Base-by-base conservation (phyloP, 2,797 vertebrate species). In the Enteromius trimaculatus region DNA sequence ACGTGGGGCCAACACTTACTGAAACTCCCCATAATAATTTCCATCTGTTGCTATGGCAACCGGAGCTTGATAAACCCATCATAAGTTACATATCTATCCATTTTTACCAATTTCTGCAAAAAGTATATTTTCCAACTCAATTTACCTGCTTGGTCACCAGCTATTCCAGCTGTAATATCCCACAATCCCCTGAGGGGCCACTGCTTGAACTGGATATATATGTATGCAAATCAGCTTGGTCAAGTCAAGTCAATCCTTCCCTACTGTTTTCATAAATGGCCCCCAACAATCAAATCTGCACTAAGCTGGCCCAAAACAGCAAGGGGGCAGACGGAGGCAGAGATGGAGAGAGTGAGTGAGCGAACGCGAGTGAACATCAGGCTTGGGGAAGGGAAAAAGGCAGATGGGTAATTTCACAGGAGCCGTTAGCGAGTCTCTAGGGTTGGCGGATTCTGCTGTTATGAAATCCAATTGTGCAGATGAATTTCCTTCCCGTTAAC, bases 321-420 rank as follows among this genome's bases (percentile, higher is more conserved):
- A 55, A 39, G 11, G 42, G 68, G 66, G 64, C 39, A 49, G 86
- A 71, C 84, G 85, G 87, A 86, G 34, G 90, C 89, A 87, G 87
- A 90, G 89, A 82, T 85, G 86, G 88, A 89, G 88, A 88, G 71
- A 62, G 81, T 84, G 84, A 79, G 70, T 90, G 90, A 92, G 89
- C 84, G 89, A 80, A 88, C 87, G 89, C 88, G 89, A 85, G 70
- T 83, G 75, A 86, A 88, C 64, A 80, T 87, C 80, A 84, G 88
- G 76, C 89, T 88, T 85, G 86, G 87, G 82, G 88, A 88, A 86
- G 89, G 85, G 83, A 37, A 14, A 17, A 71, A 72, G 66, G 55
- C 80, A 85, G 53, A 79, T 80, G 72, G 71, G 72, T 83, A 80
- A 83, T 80, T 79, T 83, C 51, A 75, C 60, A 68, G 64, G 62